These are phyloP conservation scores for Aythya baeri DNA, from an alignment of 2,113 vertebrate species.

Conservation along the genomic window DNA sequence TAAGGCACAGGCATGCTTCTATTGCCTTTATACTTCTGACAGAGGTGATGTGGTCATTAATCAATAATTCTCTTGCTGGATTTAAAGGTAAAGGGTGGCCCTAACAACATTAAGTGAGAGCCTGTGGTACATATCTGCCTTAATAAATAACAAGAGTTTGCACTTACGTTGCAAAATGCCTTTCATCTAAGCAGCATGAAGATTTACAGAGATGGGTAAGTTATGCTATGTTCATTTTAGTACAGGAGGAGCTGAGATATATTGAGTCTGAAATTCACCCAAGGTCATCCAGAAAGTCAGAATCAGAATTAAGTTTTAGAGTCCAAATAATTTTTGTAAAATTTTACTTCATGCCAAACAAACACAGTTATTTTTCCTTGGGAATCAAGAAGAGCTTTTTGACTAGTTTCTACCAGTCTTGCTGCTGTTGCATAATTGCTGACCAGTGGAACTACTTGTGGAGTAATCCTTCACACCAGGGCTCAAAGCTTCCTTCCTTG, in stretches of 20 bases:
- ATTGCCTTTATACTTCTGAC: conserved; percentile 46
- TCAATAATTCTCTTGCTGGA: conserved; percentile 48
- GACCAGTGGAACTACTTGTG: not conserved
- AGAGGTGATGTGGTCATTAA: conserved; percentile 9
- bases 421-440: not conserved
- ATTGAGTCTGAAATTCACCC: not conserved
- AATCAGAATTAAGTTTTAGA: not conserved
- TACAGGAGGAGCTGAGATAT: not conserved
- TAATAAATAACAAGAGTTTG: conserved; percentile 54
- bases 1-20: not conserved
- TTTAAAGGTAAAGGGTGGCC: conserved; percentile 25
- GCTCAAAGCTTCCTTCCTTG: not conserved
- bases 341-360: not conserved
- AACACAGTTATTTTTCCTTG: not conserved
- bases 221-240: not conserved
- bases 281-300: not conserved
- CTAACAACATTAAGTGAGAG: not conserved
- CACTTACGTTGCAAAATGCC: not conserved
- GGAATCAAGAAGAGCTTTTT: not conserved
- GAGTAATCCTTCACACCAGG: not conserved
- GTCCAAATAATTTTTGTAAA: not conserved
- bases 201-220: not conserved
- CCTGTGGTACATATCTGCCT: conserved; percentile 7
- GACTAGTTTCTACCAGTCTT: not conserved
- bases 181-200: not conserved